phyloP scores from a whole-genome alignment of 2,113 vertebrate genomes.

The Lipophrys pholis region DNA sequence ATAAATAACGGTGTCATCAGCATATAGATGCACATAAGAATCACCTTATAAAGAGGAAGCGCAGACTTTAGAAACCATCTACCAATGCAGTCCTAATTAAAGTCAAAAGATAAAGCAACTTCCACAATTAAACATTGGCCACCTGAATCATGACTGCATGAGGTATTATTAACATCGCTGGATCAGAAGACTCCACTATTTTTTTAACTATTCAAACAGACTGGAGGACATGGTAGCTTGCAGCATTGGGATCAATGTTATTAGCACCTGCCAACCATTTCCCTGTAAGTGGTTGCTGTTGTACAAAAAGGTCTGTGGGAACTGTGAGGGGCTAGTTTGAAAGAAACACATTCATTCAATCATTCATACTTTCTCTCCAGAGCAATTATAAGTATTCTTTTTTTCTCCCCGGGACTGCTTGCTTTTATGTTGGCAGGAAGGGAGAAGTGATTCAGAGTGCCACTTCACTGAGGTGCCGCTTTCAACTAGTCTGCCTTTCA shows the following conservation, averaged over 20 bases:
- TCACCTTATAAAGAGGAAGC: no score
- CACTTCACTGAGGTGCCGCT: conserved; percentile 54
- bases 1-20: no score
- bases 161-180: conserved; percentile 9
- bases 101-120: no score
- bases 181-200: background rate
- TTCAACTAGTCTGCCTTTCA: conserved; percentile 59
- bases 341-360: conserved; percentile 56
- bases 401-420: conserved; percentile 40
- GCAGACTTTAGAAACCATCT: no score
- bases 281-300: conserved; percentile 31
- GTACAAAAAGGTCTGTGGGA: conserved; percentile 39
- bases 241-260: conserved; percentile 17
- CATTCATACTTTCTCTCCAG: conserved; percentile 44
- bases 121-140: conserved; percentile 15
- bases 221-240: conserved; percentile 1
- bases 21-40: no score
- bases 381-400: conserved; percentile 52
- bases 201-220: conserved; percentile 3
- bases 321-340: conserved; percentile 18
- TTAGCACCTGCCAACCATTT: conserved; percentile 32
- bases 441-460: conserved; percentile 45
- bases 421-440: conserved; percentile 68
- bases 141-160: background rate
- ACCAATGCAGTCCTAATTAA: no score